phyloP scores from a whole-genome alignment of 2,113 vertebrate species.

The Glaucomys volans region DNA sequence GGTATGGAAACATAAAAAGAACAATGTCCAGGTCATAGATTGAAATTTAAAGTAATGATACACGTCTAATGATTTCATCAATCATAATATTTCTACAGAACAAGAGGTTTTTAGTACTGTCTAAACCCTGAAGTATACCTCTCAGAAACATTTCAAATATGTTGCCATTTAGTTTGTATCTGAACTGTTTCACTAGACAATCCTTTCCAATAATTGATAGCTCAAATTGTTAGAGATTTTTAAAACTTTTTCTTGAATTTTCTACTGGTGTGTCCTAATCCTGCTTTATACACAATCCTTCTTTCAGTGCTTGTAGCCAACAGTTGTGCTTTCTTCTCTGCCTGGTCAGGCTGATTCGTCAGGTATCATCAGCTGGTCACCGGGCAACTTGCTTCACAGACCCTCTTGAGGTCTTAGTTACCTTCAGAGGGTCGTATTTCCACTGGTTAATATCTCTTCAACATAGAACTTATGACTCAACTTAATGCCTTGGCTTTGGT shows the following conservation, averaged over 20 bases:
- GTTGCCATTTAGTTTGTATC: background rate
- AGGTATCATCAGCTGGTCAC: background rate
- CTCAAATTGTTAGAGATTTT: background rate
- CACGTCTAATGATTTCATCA: conserved; percentile 5
- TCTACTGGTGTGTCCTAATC: background rate
- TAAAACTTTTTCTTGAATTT: background rate
- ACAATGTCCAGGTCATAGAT: conserved; percentile 4
- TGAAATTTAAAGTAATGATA: conserved; percentile 30
- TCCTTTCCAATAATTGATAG: background rate
- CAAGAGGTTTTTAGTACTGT: background rate
- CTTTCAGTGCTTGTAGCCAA: background rate
- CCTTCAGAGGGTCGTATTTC: background rate
- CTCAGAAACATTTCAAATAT: background rate
- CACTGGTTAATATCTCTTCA: background rate
- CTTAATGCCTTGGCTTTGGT: background rate
- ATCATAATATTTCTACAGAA: background rate
- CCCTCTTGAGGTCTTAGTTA: background rate
- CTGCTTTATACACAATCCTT: background rate
- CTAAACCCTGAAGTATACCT: background rate
- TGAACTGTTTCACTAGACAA: background rate
- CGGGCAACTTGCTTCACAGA: background rate
- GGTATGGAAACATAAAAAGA: background rate
- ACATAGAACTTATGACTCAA: background rate
- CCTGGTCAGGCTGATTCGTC: background rate
- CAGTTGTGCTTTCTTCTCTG: background rate